Evolutionary conservation across 2,113 vertebrate genomes (phyloP), one percentile per base, ranked within the genome.

Genomic region (Ornithorhynchus anatinus): DNA sequence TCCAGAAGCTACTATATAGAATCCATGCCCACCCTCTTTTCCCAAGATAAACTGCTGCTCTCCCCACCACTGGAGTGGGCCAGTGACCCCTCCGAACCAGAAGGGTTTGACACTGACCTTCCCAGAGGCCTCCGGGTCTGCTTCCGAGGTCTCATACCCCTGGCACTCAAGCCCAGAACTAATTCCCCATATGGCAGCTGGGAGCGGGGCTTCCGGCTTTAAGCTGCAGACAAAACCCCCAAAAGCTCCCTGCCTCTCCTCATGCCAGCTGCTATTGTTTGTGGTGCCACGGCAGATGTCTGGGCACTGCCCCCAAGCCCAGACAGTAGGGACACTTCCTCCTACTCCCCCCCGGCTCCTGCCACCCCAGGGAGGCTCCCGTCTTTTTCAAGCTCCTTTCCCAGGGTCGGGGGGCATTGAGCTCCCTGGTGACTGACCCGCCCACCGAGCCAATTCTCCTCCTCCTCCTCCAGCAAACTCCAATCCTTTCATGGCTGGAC

Each of bases 301-400:
- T 11, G 15, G 68, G 74, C 33, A 8, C 11, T 25, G 54, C 52
- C 53, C 67, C 20, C 1, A 27, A 57, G 44, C 1, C 19, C 31
- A 23, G 42, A 80, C 76, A 82, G 71, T 82, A n/a, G n/a, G 65
- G 50, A 44, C 12, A 0, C 65, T 60, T 70, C 75, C 73, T 80
- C n/a, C n/a, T 12, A 38, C 32, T 75, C 37, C 38, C 62, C 62
- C n/a, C n/a, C n/a, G n/a, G n/a, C n/a, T n/a, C n/a, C n/a, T n/a
- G n/a, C n/a, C n/a, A n/a, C n/a, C n/a, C n/a, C n/a, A n/a, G n/a
- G n/a, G n/a, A n/a, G n/a, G n/a, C n/a, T n/a, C n/a, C n/a, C n/a
- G n/a, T n/a, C n/a, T n/a, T n/a, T n/a, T n/a, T n/a, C n/a, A n/a
- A n/a, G n/a, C n/a, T 65, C 0, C 1, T 50, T 79, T 77, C 45